Base-by-base conservation (phyloP, 2,888 invertebrate genomes). In the Candidula unifasciata region DNA sequence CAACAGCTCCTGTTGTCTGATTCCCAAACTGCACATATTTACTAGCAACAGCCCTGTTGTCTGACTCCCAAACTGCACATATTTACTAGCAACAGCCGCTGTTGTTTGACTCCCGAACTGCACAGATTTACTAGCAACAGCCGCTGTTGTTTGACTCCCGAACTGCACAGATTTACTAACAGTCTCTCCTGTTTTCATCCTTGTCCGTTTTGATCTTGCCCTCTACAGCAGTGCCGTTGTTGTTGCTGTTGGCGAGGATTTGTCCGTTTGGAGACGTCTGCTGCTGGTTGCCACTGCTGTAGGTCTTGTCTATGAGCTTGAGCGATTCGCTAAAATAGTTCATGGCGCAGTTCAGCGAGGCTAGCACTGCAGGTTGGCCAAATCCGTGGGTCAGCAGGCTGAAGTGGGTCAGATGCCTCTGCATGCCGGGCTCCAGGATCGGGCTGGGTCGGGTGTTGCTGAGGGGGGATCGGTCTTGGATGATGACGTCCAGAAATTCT, bases 381-480 rank as follows among this genome's bases (percentile, higher is more conserved):
- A 99, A 99, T 80, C 99, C 99, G 94, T 99, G 99, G 69, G 98
- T 98, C 92, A 99, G 99, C 92, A 99, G 96, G 86, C 98, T 98
- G 95, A 99, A 99, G 94, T 99, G 98, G 80, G 99, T 99, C 90
- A 99, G 95, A 93, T 98, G 98, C 90, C 98, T 96, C 95, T 99
- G 99, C 94, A 99, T 98, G 91, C 96, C 97, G 52, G 97, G 97
- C 94, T 99, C 99, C 89, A 99, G 95, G 87, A 99, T 96, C 91
- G 97, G 97, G 91, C 97, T 97, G 69, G 98, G 98, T 94, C 98
- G 96, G 84, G 98, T 98, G 94, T 98, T 99, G 95, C 98, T 98
- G 92, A 98, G 95, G 82, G 99, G 99, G 77, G 98, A 98, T 90
- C 99, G 95, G 95, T 99, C 99, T 94, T 99, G 98, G 94, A 98